These are phyloP conservation scores for Emydoidea blandingii DNA, from an alignment of 2,797 vertebrate genomes.

Conservation along the genomic window DNA sequence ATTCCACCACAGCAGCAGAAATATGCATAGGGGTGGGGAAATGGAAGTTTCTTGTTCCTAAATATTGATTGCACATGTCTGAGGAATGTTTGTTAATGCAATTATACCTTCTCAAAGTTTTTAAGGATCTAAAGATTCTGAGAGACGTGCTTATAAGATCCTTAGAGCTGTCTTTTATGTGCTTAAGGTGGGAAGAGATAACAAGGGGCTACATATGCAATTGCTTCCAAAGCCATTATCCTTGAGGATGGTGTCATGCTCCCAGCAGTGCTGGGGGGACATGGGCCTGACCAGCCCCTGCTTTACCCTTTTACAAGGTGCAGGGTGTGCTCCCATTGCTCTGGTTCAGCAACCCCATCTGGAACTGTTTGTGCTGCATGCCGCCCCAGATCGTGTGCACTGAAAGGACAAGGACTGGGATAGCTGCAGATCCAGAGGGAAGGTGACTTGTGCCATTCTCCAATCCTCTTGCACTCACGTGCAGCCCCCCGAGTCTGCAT, in stretches of 20 bases:
- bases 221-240: neutral
- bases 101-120: neutral
- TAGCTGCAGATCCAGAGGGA: neutral
- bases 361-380: fast-evolving
- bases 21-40: neutral
- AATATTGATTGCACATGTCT: neutral
- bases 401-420: neutral
- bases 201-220: too few relatives aligned
- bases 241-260: neutral
- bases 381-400: fast-evolving
- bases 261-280: neutral
- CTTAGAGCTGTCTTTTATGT: neutral
- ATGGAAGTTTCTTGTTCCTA: neutral
- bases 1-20: neutral
- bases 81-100: neutral
- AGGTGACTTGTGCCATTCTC: fast-evolving
- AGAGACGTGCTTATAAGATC: too few relatives aligned
- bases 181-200: too few relatives aligned
- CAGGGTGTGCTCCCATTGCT: fast-evolving
- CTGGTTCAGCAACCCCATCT: fast-evolving
- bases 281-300: fast-evolving
- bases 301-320: neutral
- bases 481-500: fast-evolving
- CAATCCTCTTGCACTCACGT: neutral
- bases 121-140: neutral